Evolutionary conservation across 2,888 invertebrate species (phyloP).

Genomic region (Lasioglossum pauxillum): DNA sequence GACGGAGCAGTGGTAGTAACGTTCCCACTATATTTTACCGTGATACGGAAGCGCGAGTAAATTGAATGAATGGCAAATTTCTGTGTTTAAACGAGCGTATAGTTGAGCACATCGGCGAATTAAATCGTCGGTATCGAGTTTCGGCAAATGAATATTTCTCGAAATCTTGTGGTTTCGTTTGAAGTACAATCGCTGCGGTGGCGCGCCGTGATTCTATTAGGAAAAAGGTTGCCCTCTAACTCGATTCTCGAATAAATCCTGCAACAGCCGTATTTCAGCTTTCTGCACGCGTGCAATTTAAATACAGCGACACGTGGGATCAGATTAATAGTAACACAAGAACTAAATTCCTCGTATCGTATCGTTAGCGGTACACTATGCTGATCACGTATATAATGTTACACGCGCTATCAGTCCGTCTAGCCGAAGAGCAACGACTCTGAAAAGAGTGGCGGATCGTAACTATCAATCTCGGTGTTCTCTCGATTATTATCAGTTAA

Average conservation of each 20-base stretch:
- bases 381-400: constrained; percentile 68
- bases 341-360: constrained; percentile 61
- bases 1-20: background rate
- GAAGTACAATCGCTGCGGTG: background rate
- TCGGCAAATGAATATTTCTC: background rate
- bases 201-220: background rate
- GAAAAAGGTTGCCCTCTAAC: constrained; percentile 11
- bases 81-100: background rate
- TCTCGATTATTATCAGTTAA: constrained; percentile 34
- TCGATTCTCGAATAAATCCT: constrained; percentile 23
- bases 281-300: constrained; percentile 57
- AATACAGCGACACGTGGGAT: constrained; percentile 68
- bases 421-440: constrained; percentile 60
- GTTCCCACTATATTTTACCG: background rate
- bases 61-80: background rate
- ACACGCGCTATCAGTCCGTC: constrained; percentile 50
- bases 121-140: background rate
- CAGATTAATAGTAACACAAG: constrained; percentile 64
- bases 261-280: constrained; percentile 31
- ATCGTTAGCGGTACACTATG: constrained; percentile 60
- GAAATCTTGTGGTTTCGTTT: background rate
- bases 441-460: constrained; percentile 2
- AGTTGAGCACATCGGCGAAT: background rate
- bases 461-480: constrained; percentile 11
- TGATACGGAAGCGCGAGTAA: too few relatives aligned